Base-by-base conservation (phyloP, 2,888 invertebrate genomes). In the Clivina fossor region DNA sequence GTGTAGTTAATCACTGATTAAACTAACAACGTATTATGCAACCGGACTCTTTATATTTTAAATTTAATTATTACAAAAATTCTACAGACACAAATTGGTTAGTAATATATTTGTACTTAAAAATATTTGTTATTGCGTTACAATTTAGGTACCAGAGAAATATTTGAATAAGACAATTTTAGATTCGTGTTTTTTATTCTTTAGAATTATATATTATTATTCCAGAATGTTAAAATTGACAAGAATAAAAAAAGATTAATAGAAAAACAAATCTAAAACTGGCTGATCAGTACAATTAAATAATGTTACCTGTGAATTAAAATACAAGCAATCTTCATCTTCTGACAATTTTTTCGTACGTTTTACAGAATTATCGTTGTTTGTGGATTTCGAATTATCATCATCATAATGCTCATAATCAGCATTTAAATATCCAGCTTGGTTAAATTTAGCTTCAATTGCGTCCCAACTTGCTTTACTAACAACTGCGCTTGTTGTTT, bases 401-500 rank as follows among this genome's bases (percentile, higher is more conserved):
- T 66, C 53, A 15, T 40, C 19, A 46, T 69, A 68, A 0, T 63
- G 62, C 60, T 67, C 62, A 51, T 64, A 66, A 57, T 68, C 63
- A 4, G 69, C 58, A 48, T 61, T 63, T n/a, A 66, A 56, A 28
- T 43, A 26, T 54, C 68, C 63, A 62, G 68, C 68, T 51, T 68
- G 61, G 44, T 68, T 68, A 38, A 74, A 60, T 56, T 70, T 68
- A 2, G 72, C 72, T 61, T 74, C 74, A 13, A 74, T 60, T 3
- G 69, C 71, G 53, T 72, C 73, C 68, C 72, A 74, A 59, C 62
- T 70, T 49, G 69, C 73, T 59, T 69, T 67, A 57, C 71, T 74
- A 18, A 72, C 63, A 13, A 69, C 68, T 3, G 68, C 60, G 22
- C 15, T 44, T 7, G 28, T 16, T 13, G 32, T 49, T n/a, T 26